Base-by-base conservation (phyloP, 2,888 invertebrate genomes). In the Amorpha juglandis region DNA sequence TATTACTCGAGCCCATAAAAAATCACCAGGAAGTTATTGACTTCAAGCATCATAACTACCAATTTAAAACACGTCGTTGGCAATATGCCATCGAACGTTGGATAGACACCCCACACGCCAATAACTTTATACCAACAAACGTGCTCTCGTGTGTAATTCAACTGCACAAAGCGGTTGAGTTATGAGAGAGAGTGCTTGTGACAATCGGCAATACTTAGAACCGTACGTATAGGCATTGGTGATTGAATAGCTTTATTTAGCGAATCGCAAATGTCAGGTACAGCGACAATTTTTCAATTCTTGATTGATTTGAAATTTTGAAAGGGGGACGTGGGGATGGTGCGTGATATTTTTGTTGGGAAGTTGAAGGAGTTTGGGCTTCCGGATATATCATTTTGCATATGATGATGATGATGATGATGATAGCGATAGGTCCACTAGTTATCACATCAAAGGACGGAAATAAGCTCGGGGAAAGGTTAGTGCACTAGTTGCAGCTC, bases 151-250 rank as follows among this genome's bases (percentile, higher is more conserved):
- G 33, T 65, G 69, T 76, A 77, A 79, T 74, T 70, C 69, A 74
- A 63, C 65, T 78, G 74, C 78, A 82, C 78, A 82, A 79, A 77
- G 72, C 73, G 67, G 55, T 62, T 82, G 83, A 84, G 74, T 84
- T 83, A 84, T 79, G 84, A 72, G 72, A 71, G 69, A 67, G 71
- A 71, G 77, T 83, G 83, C 65, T 47, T 69, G 70, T 79, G 84
- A 81, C 84, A 81, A 77, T 75, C 71, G 73, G 75, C 68, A 75
- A 74, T 76, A 76, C 71, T 50, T 67, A 52, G 67, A 62, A 45
- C 14, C 51, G 73, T 35, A 51, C 38, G 62, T 66, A 66, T 62
- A 33, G 45, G 45, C 45, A 11, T 64, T 64, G 8, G 42, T 64
- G 64, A 55, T 64, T 64, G 64, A 64, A 47, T 55, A 47, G 35